Base-by-base conservation (phyloP, 2,797 vertebrate species). In the Macrochelys suwanniensis region DNA sequence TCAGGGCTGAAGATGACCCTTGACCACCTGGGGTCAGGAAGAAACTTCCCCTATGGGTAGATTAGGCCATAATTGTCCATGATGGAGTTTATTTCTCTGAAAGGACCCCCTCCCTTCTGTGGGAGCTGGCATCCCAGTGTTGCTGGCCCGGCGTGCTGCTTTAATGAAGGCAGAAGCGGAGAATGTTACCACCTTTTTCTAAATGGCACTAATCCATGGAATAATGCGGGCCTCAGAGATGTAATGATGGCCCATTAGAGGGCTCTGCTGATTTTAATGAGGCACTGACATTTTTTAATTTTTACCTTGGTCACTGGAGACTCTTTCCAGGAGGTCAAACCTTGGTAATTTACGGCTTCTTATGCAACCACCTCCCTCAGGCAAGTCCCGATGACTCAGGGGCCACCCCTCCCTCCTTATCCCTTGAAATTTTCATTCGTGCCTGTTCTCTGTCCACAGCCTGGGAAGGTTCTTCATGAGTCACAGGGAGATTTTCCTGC, bases 261-360 rank as follows among this genome's bases (percentile, higher is more conserved):
- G 80, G 80, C 71, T 91, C 90, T 42, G 50, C 50, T 78, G 85
- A 74, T 87, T 92, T 87, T 92, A 92, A 87, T 33, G 85, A 92
- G 90, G 85, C 90, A 56, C 50, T 92, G 90, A 83, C 85, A 83
- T 92, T 92, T 92, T 87, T 83, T 79, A 92, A 71, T 87, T 92
- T 92, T 86, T 86, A 81, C 57, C 90, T 87, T 51, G 79, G 85
- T 85, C 90, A 57, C 90, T 56, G 90, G 90, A 92, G 90, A 87
- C 90, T 83, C 90, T 85, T 92, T 92, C 47, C 54, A 87, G 57
- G 90, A 92, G 90, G 90, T 92, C 90, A 83, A 68, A 56, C 71
- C 90, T 42, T 42, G 74, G 15, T 92, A 85, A 87, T 87, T 92
- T 87, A 87, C 56, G 45, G 50, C 50, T 31, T 25, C 50, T 79